Percentiles rank a stretch among this genome's conserved stretches.
Conservation (phyloP, 2,113 vertebrate genomes). For the Asarcornis scutulata region DNA sequence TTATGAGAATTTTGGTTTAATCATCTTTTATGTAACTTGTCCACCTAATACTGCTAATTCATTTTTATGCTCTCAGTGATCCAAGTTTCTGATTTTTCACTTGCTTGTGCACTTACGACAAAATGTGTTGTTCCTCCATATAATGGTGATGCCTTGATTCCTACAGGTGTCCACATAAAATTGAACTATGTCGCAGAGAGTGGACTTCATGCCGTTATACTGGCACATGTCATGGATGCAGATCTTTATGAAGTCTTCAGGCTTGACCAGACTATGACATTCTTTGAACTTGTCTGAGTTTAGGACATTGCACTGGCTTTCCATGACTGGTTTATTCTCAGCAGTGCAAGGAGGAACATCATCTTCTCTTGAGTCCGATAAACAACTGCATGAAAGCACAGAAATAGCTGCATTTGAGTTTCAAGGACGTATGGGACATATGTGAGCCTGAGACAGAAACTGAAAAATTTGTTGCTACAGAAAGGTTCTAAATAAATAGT, state of each 20-base stretch:
- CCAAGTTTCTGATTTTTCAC: neutral
- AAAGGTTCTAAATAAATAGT: neutral
- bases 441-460: neutral
- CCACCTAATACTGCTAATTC: neutral
- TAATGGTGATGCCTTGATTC: constrained; percentile 52
- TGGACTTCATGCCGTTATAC: constrained; percentile 68
- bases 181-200: constrained; percentile 68
- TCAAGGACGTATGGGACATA: neutral
- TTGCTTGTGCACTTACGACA: constrained; percentile 64
- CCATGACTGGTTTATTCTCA: constrained; percentile 23
- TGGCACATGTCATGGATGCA: constrained; percentile 76
- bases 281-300: constrained; percentile 55
- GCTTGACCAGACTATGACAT: constrained; percentile 61
- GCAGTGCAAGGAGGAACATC: constrained; percentile 47
- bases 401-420: neutral
- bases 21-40: neutral
- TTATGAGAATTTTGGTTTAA: neutral
- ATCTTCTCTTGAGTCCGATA: constrained; percentile 59
- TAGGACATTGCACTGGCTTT: constrained; percentile 66
- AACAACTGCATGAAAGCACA: constrained; percentile 60
- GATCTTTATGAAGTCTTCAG: constrained; percentile 63
- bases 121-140: constrained; percentile 71
- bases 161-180: constrained; percentile 72
- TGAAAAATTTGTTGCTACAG: neutral
- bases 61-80: neutral